phyloP scores from a whole-genome alignment of 2,113 vertebrate genomes.

The Eulacestoma nigropectus region DNA sequence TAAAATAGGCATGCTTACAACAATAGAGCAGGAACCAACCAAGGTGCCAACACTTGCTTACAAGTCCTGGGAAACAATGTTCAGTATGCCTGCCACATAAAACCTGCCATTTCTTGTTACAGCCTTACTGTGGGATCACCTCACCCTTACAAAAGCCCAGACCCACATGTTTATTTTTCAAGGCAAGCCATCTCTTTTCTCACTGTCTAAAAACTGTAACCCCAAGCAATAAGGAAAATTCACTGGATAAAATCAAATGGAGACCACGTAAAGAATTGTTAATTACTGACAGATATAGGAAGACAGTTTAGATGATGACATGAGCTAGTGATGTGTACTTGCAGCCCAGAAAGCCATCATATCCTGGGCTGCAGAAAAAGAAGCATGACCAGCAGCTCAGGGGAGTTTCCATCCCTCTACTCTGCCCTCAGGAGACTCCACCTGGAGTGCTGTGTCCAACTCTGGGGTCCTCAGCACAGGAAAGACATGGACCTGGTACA shows the following conservation, averaged over 20 bases:
- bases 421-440: neutral
- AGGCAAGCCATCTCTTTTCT: neutral
- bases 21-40: conserved; percentile 6
- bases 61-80: conserved; percentile 17
- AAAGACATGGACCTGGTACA: neutral
- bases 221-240: neutral
- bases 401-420: neutral
- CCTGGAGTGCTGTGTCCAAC: neutral
- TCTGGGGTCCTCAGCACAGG: neutral
- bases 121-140: neutral
- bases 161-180: neutral
- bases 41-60: neutral
- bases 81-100: neutral
- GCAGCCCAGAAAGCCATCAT: neutral
- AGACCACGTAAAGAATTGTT: neutral
- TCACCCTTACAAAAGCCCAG: neutral
- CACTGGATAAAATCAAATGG: neutral
- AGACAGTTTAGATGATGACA: neutral
- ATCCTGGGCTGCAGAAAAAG: neutral
- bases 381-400: neutral
- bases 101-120: neutral
- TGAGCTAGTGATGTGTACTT: neutral
- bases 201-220: neutral
- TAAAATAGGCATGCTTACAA: neutral
- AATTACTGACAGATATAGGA: neutral